Evolutionary conservation across 2,888 invertebrate genomes (phyloP).

Genomic region (Ganaspis brasiliensis): DNA sequence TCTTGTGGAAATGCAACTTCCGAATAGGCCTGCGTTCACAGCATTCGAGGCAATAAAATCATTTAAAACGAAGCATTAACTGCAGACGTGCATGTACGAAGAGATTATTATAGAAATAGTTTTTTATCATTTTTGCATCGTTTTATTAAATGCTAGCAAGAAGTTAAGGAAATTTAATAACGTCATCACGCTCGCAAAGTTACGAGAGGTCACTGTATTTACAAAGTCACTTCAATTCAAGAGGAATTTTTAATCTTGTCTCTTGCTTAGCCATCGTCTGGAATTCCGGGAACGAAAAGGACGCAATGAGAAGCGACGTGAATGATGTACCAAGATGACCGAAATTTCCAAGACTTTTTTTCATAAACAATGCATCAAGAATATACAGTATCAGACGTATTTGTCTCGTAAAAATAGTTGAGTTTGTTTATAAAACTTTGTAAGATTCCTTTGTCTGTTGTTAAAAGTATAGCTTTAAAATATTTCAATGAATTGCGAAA

Average conservation of each 20-base stretch:
- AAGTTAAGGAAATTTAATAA: constrained; percentile 9
- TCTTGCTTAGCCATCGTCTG: constrained; percentile 9
- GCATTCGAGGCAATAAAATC: not conserved
- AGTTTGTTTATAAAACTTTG: too few species aligned
- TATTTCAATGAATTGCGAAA: constrained; percentile 25
- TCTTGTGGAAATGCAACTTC: constrained; percentile 7
- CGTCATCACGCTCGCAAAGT: constrained; percentile 21
- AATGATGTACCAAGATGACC: constrained; percentile 8
- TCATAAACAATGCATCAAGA: not conserved
- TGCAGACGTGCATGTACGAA: too few species aligned
- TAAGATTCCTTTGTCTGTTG: too few species aligned
- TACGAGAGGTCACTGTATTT: constrained; percentile 31
- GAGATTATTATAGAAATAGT: not conserved
- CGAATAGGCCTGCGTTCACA: constrained; percentile 7
- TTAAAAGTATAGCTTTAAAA: too few species aligned
- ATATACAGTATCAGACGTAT: too few species aligned
- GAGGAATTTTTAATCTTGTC: constrained; percentile 27
- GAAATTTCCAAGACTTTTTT: not conserved
- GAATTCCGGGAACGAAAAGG: constrained; percentile 10
- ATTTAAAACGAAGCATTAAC: not conserved
- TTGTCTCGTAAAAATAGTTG: too few species aligned
- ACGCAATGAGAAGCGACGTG: constrained; percentile 3
- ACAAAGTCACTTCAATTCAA: constrained; percentile 23
- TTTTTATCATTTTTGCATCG: constrained; percentile 18
- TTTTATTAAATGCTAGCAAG: constrained; percentile 16